Conservation (phyloP, 1,140 invertebrate genomes). For the Drosophila azteca region DNA sequence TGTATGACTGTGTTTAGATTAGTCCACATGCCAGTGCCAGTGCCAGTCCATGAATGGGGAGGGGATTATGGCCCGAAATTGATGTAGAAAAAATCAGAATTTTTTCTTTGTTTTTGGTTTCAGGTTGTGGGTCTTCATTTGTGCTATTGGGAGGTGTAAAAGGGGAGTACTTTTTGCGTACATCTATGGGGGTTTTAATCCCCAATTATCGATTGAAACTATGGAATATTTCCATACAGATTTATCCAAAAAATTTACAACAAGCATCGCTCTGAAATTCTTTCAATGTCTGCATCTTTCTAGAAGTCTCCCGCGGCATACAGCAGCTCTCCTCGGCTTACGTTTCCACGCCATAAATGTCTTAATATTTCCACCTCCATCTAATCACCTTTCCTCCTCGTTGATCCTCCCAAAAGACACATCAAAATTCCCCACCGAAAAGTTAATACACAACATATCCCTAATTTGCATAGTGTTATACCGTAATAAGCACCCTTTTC, state of each 20-base stretch:
- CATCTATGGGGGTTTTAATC: too few relatives aligned
- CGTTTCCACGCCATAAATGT: too few relatives aligned
- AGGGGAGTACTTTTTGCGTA: too few relatives aligned
- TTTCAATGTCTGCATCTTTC: too few relatives aligned
- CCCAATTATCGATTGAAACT: too few relatives aligned
- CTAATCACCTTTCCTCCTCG: not conserved
- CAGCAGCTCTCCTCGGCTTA: too few relatives aligned
- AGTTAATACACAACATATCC: not conserved
- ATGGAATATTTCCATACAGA: not conserved
- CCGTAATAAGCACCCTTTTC: not conserved
- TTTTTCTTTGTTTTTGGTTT: too few relatives aligned
- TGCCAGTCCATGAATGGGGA: constrained; percentile 2
- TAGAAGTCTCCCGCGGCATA: too few relatives aligned
- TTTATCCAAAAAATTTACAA: not conserved
- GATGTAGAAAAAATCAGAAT: not conserved
- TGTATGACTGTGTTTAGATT: constrained; percentile 17
- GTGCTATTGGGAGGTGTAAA: too few relatives aligned
- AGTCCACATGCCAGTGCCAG: not conserved
- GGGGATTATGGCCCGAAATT: constrained; percentile 16
- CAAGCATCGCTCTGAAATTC: too few relatives aligned
- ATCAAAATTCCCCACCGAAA: not conserved
- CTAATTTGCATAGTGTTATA: constrained; percentile 8
- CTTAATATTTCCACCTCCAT: too few relatives aligned
- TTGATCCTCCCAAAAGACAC: not conserved
- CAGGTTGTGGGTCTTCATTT: too few relatives aligned